Percentiles rank a stretch among this genome's conserved stretches.
phyloP scores from a whole-genome alignment of 1,140 invertebrate species.

The Listronotus bonariensis region DNA sequence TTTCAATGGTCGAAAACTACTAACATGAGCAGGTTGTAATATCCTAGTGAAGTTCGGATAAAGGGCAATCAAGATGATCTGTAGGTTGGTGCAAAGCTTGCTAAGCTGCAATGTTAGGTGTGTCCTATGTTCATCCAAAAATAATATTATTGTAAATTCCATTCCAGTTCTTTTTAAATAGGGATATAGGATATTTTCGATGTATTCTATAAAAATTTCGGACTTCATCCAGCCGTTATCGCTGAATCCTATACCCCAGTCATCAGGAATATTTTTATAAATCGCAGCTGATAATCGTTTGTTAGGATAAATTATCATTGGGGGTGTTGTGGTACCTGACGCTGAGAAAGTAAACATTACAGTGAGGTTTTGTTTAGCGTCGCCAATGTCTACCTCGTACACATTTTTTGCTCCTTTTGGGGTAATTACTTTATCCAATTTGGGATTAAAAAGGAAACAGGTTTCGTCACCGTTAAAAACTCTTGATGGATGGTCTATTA shows the following conservation, averaged over 20 bases:
- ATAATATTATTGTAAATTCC: constrained; percentile 1
- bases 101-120: constrained; percentile 1
- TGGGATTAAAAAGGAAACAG: constrained; percentile 49
- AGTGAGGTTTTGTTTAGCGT: constrained; percentile 10
- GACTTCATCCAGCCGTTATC: constrained; percentile 4
- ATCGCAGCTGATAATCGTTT: constrained; percentile 1
- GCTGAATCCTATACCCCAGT: neutral
- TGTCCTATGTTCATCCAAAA: neutral
- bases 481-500: constrained; percentile 43
- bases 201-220: constrained; percentile 3
- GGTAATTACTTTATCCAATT: constrained; percentile 46
- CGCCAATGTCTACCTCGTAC: constrained; percentile 47
- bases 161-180: neutral
- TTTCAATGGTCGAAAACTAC: neutral
- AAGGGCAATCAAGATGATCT: neutral
- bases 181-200: neutral
- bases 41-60: neutral
- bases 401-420: constrained; percentile 48
- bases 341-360: constrained; percentile 17
- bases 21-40: neutral
- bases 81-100: neutral
- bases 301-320: constrained; percentile 18
- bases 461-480: constrained; percentile 55
- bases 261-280: neutral
- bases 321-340: constrained; percentile 7